Base-by-base conservation (phyloP, 1,140 invertebrate species). In the Panulirus ornatus region DNA sequence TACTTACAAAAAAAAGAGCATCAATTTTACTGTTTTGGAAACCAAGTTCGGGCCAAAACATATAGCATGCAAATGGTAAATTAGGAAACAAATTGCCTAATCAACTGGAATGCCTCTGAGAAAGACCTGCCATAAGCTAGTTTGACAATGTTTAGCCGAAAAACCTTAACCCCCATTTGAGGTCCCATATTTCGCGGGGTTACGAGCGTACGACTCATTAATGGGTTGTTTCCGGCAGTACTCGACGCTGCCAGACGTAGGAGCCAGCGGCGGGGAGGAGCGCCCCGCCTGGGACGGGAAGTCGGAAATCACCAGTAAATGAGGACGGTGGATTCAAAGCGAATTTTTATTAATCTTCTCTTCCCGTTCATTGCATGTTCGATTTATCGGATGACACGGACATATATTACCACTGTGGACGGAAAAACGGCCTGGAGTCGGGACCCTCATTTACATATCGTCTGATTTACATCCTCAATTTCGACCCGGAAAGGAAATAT, bases 321-420 rank as follows among this genome's bases (percentile, higher is more conserved):
- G 85, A 85, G 30, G 42, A 34, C 38, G 70, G 84, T 22, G 85
- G 51, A 79, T 44, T 79, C 54, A 87, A 79, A 66, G 36, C 51
- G 51, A 87, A 63, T 79, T 87, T 87, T 87, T 87, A 79, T 87
- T 87, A 87, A 87, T 87, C 85, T 79, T 70, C 76, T 70, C 75
- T 87, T 78, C 75, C 75, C 73, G 51, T 54, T 87, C 85, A 87
- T 87, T 87, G 85, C 75, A 27, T 63, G 36, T 87, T 87, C 85
- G 85, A 87, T 87, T 87, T 87, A 87, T 87, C 73, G 73, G 85
- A 79, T 79, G 73, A 78, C 73, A 79, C 5, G 36, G 22, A 54
- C 75, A 87, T 87, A 87, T 79, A 87, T 87, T 79, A 73, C 73
- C 27, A 19, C 34, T 11, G 54, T 30, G 73, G 75, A 63, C 16